Conservation (phyloP, 2,113 vertebrate species). For the Bufo bufo region DNA sequence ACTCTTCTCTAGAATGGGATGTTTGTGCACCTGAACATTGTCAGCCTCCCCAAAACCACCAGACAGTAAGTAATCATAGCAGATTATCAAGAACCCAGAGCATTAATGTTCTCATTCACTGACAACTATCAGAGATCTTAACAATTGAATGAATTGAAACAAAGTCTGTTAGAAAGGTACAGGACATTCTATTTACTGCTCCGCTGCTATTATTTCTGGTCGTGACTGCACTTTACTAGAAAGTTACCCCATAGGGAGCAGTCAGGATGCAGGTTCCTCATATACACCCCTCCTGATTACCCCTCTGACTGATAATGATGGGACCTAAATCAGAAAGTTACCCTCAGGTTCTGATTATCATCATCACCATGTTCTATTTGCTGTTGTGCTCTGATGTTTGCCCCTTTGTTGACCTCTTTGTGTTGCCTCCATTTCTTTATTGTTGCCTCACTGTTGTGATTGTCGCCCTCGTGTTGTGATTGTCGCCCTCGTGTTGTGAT, state of each 20-base stretch:
- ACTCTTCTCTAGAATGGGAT: not conserved
- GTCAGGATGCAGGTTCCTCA: too few relatives aligned
- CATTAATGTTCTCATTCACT: not conserved
- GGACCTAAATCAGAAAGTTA: not conserved
- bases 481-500: not conserved
- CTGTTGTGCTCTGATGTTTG: too few relatives aligned
- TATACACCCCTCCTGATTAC: too few relatives aligned
- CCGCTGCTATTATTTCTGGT: too few relatives aligned
- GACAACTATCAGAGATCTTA: too few relatives aligned
- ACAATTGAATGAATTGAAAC: too few relatives aligned
- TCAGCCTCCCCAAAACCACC: not conserved
- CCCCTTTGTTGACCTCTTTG: not conserved
- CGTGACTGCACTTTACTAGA: too few relatives aligned
- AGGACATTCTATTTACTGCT: too few relatives aligned
- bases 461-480: not conserved
- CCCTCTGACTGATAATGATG: too few relatives aligned
- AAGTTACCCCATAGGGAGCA: too few relatives aligned
- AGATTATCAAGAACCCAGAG: not conserved
- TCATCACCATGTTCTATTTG: too few relatives aligned
- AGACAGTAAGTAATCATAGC: not conserved
- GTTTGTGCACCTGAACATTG: not conserved
- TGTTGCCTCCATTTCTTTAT: fast-evolving
- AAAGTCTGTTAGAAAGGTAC: too few relatives aligned
- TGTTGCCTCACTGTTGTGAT: not conserved
- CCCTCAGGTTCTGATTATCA: not conserved